Percentiles rank a stretch among this genome's conserved stretches.
Evolutionary conservation across 2,113 vertebrate genomes (phyloP).

Genomic region (Drymodes brunneopygia): DNA sequence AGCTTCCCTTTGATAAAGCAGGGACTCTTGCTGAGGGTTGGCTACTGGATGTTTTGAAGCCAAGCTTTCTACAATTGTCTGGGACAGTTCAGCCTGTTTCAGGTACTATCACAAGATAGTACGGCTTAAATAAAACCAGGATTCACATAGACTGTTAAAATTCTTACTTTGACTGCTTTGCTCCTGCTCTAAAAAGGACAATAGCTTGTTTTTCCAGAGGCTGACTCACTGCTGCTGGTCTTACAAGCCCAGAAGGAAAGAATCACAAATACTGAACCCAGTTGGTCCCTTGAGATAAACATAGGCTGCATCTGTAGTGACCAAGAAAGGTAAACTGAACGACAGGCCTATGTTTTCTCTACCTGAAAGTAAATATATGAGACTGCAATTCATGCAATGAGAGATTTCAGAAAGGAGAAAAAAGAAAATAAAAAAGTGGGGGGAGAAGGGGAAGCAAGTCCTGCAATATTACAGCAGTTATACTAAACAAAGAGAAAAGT

Average conservation of each 20-base stretch:
- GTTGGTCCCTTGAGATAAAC: slow-evolving; percentile 61
- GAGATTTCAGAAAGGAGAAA: background rate
- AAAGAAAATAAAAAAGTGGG: accelerated
- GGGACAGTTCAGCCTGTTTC: background rate
- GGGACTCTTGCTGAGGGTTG: background rate
- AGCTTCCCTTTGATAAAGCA: background rate
- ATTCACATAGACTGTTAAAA: slow-evolving; percentile 46
- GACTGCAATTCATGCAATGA: slow-evolving; percentile 18
- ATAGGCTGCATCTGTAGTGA: slow-evolving; percentile 64
- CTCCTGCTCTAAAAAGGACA: slow-evolving; percentile 64
- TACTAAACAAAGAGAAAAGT: background rate
- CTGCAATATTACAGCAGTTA: background rate
- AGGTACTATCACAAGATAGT: slow-evolving; percentile 29
- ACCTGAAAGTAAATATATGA: slow-evolving; percentile 48
- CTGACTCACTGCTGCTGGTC: slow-evolving; percentile 66
- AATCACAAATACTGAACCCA: slow-evolving; percentile 65
- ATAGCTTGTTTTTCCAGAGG: slow-evolving; percentile 62
- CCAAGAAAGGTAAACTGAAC: slow-evolving; percentile 63
- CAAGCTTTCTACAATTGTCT: background rate
- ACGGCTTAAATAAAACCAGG: slow-evolving; percentile 44
- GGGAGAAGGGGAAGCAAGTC: background rate
- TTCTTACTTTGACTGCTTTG: slow-evolving; percentile 68
- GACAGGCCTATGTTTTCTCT: slow-evolving; percentile 54
- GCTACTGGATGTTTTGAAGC: background rate
- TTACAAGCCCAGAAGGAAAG: slow-evolving; percentile 65